Percentiles rank a stretch among this genome's conserved stretches.
Conservation (phyloP, 2,113 vertebrate species). For the Paedocypris sp. region DNA sequence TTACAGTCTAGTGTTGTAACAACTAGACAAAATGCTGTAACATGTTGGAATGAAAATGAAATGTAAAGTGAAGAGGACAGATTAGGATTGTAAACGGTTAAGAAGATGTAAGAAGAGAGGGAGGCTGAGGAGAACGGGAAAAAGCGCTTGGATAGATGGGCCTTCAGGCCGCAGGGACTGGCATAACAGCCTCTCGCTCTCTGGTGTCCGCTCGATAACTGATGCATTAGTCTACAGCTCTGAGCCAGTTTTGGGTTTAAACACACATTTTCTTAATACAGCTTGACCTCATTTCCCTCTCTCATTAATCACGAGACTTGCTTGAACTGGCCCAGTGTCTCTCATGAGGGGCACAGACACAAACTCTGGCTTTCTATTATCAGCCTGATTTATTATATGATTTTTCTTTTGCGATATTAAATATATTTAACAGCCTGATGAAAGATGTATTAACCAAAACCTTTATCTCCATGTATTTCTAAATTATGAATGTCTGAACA, state of each 20-base stretch:
- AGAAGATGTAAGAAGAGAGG: slow-evolving; percentile 7
- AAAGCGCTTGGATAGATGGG: slow-evolving; percentile 45
- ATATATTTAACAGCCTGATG: too few species aligned
- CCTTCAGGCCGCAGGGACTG: slow-evolving; percentile 40
- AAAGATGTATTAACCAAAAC: too few species aligned
- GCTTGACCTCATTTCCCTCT: slow-evolving; percentile 65
- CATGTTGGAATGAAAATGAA: not conserved
- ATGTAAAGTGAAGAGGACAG: slow-evolving; percentile 19
- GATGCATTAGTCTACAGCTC: slow-evolving; percentile 67
- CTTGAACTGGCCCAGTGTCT: slow-evolving; percentile 48
- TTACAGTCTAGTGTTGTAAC: too few species aligned
- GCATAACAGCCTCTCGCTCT: slow-evolving; percentile 50
- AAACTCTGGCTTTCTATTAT: slow-evolving; percentile 1
- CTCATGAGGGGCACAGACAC: slow-evolving; percentile 10
- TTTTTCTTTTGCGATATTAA: too few species aligned
- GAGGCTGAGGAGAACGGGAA: slow-evolving; percentile 13
- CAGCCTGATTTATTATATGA: slow-evolving; percentile 3
- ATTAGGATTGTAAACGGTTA: not conserved
- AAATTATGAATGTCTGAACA: too few species aligned
- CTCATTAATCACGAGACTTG: slow-evolving; percentile 70
- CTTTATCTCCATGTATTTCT: too few species aligned
- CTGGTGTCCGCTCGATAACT: slow-evolving; percentile 71
- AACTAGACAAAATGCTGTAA: too few species aligned
- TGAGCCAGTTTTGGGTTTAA: slow-evolving; percentile 63
- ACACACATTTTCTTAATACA: slow-evolving; percentile 75